Percentiles rank a stretch among this genome's conserved stretches.
phyloP scores from a whole-genome alignment of 2,888 invertebrate genomes.

The Odontocerum albicorne region DNA sequence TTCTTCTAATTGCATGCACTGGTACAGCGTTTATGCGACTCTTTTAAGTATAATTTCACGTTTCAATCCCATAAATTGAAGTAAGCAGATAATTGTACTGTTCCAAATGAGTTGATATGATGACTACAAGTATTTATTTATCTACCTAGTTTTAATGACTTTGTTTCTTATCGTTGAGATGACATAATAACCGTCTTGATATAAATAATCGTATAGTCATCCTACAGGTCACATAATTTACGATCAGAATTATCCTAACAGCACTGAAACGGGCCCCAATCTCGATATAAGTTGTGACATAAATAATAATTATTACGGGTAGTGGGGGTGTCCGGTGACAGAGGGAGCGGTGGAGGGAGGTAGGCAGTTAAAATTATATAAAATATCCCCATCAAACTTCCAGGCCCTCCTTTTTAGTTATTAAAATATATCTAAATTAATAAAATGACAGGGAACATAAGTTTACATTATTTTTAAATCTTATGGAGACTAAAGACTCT shows the following conservation, averaged over 20 bases:
- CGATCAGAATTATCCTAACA: conserved; percentile 18
- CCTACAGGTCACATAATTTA: conserved; percentile 18
- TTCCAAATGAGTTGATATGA: no score
- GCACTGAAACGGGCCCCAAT: conserved; percentile 18
- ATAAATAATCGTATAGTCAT: conserved; percentile 2
- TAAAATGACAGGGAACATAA: neutral
- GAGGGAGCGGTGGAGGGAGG: conserved; percentile 10
- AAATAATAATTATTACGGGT: conserved; percentile 27
- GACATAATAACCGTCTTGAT: no score
- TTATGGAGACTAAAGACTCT: neutral
- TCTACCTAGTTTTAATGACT: no score
- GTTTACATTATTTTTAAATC: neutral
- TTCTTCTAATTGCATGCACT: no score
- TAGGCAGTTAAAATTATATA: conserved; percentile 24
- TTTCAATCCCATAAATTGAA: no score
- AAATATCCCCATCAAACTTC: neutral
- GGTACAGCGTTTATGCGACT: no score
- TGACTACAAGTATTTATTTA: no score
- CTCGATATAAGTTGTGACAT: conserved; percentile 21
- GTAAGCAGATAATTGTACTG: no score
- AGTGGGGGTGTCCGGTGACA: conserved; percentile 32
- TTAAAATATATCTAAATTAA: no score
- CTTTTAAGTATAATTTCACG: no score
- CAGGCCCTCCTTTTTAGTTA: no score
- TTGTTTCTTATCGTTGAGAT: no score